A percentile compares a stretch with the other conserved stretches of the same genome.
Evolutionary conservation across 2,797 vertebrate species (phyloP).

Genomic region (Pempheris klunzingeri): DNA sequence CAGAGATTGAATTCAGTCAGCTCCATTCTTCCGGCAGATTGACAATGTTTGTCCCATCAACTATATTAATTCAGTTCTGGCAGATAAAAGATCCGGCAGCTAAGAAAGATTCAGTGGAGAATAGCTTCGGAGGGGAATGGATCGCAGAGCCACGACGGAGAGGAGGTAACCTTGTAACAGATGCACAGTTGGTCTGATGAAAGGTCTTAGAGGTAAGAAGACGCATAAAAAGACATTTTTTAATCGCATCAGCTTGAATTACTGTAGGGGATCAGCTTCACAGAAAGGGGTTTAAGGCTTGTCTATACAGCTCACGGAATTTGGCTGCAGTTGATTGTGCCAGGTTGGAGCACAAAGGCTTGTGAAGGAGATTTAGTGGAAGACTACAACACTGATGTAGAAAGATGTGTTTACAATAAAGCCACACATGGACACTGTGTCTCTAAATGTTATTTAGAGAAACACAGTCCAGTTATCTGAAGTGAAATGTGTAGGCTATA

Average conservation of each 20-base stretch:
- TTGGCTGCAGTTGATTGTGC: conserved; percentile 63
- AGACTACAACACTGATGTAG: conserved; percentile 36
- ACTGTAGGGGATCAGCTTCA: conserved; percentile 64
- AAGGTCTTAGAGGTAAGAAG: conserved; percentile 75
- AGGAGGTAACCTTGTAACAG: conserved; percentile 82
- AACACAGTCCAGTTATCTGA: background rate
- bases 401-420: conserved; percentile 40
- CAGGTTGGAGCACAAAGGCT: conserved; percentile 55
- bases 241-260: conserved; percentile 85
- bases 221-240: conserved; percentile 76
- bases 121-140: conserved; percentile 57
- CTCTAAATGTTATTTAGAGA: conserved; percentile 1
- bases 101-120: conserved; percentile 84
- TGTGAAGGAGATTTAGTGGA: conserved; percentile 52
- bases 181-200: conserved; percentile 81
- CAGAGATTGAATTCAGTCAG: conserved; percentile 85
- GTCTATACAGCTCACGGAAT: conserved; percentile 59
- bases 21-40: conserved; percentile 86
- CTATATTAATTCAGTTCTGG: conserved; percentile 85
- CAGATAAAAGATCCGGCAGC: conserved; percentile 82
- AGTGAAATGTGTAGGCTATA: background rate
- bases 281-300: conserved; percentile 69
- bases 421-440: conserved; percentile 21
- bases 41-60: conserved; percentile 87
- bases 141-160: conserved; percentile 51